Evolutionary conservation across 1,140 invertebrate genomes (phyloP), one percentile per base, ranked within the genome.

Genomic region (Diploscapter pachys): DNA sequence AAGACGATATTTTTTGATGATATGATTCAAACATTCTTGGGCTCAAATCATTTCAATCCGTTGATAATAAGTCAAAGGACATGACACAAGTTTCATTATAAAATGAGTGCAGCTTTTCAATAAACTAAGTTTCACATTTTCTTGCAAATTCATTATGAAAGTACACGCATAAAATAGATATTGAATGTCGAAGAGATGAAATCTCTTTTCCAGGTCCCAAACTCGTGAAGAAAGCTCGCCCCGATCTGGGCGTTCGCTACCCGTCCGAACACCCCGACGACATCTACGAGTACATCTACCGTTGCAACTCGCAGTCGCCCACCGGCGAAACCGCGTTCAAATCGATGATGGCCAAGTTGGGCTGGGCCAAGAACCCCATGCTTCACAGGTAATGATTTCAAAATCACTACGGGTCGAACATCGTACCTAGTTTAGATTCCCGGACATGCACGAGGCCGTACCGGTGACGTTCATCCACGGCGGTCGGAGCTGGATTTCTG

Each of bases 301-400:
- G 98, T 85, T 96, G 94, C 81, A 98, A 98, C 88, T 91, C 92
- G 62, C 93, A 95, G 87, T 89, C 89, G 68, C 95, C 95, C 31
- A 93, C 92, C 76, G 96, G 96, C 3, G 96, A 98, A 87, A 90
- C 91, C 77, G 95, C 94, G 6, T 98, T 97, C 88, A 93, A 93
- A 86, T 89, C 91, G 2, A 90, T 98, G 90, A 94, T 93, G 90
- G 89, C 90, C 59, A 90, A 90, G 52, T 93, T 94, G 87, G 95
- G 94, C 3, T 98, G 95, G 95, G 94, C 96, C 0, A 95, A 94
- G 88, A 90, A 93, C 87, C 95, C 95, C 8, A 96, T 98, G 90
- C 88, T 94, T 6, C 89, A 90, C 71, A 89, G 95, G 77, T 81
- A 9, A 13, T 11, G 6, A 6, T 65, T 9, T 8, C 51, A 31